These are phyloP conservation scores for Papilio aristodemus DNA, from an alignment of 1,140 invertebrate genomes.

Conservation along the genomic window DNA sequence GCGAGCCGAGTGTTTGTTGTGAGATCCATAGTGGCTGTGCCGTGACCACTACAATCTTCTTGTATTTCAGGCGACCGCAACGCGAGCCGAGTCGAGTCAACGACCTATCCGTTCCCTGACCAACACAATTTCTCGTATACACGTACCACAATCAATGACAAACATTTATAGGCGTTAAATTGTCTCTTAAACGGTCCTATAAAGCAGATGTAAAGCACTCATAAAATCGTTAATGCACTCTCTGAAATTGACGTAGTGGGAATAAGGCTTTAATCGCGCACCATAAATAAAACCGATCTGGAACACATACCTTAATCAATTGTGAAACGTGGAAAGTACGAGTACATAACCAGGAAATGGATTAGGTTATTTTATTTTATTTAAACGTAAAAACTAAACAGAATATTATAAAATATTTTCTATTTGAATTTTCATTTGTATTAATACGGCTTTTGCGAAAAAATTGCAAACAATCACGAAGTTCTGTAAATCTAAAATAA, in stretches of 20 bases:
- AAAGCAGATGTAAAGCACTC: slow-evolving; percentile 51
- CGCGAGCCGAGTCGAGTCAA: slow-evolving; percentile 55
- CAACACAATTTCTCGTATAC: slow-evolving; percentile 54
- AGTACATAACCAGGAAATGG: not conserved
- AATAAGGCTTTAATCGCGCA: slow-evolving; percentile 25
- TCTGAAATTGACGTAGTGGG: slow-evolving; percentile 45
- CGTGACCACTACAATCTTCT: slow-evolving; percentile 61
- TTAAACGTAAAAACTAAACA: not conserved
- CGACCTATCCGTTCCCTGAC: slow-evolving; percentile 59
- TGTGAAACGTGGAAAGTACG: not conserved
- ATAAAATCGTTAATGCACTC: slow-evolving; percentile 54
- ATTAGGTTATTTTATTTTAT: not conserved
- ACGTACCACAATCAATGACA: slow-evolving; percentile 42
- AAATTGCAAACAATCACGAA: no score
- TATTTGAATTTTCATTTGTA: not conserved
- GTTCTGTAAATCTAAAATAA: not conserved
- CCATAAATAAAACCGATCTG: slow-evolving; percentile 31
- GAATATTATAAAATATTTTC: not conserved
- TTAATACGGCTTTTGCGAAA: no score
- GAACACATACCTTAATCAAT: slow-evolving; percentile 30
- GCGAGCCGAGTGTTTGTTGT: slow-evolving; percentile 31
- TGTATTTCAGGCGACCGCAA: slow-evolving; percentile 70
- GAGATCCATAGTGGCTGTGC: slow-evolving; percentile 25
- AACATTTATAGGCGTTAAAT: slow-evolving; percentile 59
- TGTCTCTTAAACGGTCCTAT: slow-evolving; percentile 50